These are phyloP conservation scores for Plebejus argus DNA, from an alignment of 2,888 invertebrate species.

Conservation along the genomic window DNA sequence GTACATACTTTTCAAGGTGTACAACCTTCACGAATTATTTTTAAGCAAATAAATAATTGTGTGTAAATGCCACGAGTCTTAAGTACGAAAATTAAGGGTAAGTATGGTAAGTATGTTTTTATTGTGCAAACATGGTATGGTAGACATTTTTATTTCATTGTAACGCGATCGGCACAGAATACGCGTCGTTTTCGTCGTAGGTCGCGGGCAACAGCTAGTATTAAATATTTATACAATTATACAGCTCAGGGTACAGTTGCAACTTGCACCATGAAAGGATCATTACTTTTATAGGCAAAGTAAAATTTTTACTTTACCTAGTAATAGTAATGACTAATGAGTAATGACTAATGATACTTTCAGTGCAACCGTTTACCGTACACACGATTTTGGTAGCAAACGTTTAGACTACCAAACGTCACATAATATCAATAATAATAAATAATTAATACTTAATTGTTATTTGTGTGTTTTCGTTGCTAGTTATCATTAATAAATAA, in stretches of 20 bases:
- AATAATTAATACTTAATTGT: too few relatives aligned
- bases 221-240: too few relatives aligned
- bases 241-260: too few relatives aligned
- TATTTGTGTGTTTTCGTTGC: neutral
- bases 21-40: constrained; percentile 24
- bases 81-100: neutral
- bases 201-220: too few relatives aligned
- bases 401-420: neutral
- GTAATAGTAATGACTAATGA: too few relatives aligned
- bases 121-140: neutral
- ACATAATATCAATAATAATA: neutral
- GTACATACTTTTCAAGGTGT: constrained; percentile 21
- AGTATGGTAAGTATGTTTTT: neutral
- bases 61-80: constrained; percentile 5
- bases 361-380: neutral
- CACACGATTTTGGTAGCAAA: neutral
- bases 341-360: too few relatives aligned
- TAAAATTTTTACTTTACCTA: too few relatives aligned
- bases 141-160: neutral
- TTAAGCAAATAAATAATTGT: constrained; percentile 14
- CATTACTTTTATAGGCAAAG: too few relatives aligned
- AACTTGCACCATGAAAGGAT: too few relatives aligned
- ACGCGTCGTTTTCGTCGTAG: too few relatives aligned
- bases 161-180: neutral
- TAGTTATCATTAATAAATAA: neutral